Evolutionary conservation across 2,888 invertebrate genomes (phyloP), one percentile per base, ranked within the genome.

Genomic region (Teinopalpus imperialis): DNA sequence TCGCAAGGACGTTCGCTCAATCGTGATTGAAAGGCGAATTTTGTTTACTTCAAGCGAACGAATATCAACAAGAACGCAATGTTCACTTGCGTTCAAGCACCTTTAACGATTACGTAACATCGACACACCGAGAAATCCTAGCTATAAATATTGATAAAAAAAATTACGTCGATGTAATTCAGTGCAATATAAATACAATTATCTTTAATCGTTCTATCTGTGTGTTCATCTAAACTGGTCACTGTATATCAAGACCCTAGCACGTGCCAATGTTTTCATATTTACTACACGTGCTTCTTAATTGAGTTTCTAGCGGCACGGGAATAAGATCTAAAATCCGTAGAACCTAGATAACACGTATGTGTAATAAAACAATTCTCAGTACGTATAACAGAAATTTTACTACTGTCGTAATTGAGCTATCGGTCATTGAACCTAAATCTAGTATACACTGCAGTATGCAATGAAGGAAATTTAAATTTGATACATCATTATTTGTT

Each of bases 1-100:
- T 63, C 56, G 62, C 86, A 87, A 86, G 87, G 85, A 79, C 85
- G 81, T 73, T 64, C 64, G 66, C 69, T 69, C 53, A 55, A 53
- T 56, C 49, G 55, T 64, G 62, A 63, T 63, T 67, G 52, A 52
- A 39, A 43, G 14, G 13, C 26, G 34, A 26, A 34, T 16, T 34
- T 40, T 40, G 45, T 32, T 34, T 26, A 14, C 20, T 13, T 14
- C 39, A 18, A 34, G 10, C 34, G 34, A 34, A 10, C 32, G 14
- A 39, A 34, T 4, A 16, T 42, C 7, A 10, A 23, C 35, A 23
- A 9, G 20, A 26, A 2, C 16, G n/a, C 6, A 3, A 21, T 9
- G 9, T 40, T 40, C 39, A 21, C 10, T 12, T 12, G 7, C 13
- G n/a, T 6, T 27, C 10, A 9, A 13, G 3, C 20, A 16, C 20